Percentiles rank a stretch among this genome's conserved stretches.
These are phyloP conservation scores for Leuciscus waleckii DNA, from an alignment of 2,797 vertebrate genomes.

Conservation along the genomic window DNA sequence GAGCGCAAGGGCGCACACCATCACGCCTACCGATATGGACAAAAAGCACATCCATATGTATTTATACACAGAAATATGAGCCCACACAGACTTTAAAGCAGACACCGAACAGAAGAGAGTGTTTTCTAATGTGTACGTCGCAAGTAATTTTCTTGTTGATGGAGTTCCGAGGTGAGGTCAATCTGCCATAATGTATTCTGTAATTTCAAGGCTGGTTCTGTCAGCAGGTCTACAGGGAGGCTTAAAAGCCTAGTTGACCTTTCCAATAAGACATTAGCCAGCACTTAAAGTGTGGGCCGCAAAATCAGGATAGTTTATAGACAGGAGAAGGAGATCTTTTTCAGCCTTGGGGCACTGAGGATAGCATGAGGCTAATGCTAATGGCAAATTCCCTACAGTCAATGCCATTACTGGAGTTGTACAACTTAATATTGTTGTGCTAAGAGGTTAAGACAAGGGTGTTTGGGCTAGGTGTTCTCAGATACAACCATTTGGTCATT, in stretches of 20 bases:
- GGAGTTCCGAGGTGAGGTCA: conserved; percentile 46
- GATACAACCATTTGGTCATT: not conserved
- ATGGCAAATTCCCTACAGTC: not conserved
- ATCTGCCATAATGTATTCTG: conserved; percentile 51
- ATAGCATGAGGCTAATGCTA: conserved; percentile 35
- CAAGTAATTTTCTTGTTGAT: conserved; percentile 53
- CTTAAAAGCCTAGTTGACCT: conserved; percentile 65
- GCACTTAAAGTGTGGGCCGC: conserved; percentile 64
- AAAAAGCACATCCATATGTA: not conserved
- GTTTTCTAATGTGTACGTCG: conserved; percentile 32
- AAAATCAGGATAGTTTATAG: conserved; percentile 66
- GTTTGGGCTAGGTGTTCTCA: not conserved
- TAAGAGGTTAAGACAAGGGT: not conserved
- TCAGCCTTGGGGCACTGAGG: conserved; percentile 39
- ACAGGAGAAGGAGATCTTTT: conserved; percentile 36
- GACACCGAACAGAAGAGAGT: conserved; percentile 1
- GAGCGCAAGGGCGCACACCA: not conserved
- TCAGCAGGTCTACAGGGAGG: conserved; percentile 26
- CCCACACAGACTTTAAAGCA: conserved; percentile 2
- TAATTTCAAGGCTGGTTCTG: conserved; percentile 45
- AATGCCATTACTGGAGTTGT: not conserved
- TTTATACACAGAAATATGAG: conserved; percentile 12
- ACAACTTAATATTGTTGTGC: not conserved
- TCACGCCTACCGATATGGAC: not conserved
- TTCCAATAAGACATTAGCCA: conserved; percentile 70